Base-by-base conservation (phyloP, 2,113 vertebrate species). In the Dipodomys merriami region DNA sequence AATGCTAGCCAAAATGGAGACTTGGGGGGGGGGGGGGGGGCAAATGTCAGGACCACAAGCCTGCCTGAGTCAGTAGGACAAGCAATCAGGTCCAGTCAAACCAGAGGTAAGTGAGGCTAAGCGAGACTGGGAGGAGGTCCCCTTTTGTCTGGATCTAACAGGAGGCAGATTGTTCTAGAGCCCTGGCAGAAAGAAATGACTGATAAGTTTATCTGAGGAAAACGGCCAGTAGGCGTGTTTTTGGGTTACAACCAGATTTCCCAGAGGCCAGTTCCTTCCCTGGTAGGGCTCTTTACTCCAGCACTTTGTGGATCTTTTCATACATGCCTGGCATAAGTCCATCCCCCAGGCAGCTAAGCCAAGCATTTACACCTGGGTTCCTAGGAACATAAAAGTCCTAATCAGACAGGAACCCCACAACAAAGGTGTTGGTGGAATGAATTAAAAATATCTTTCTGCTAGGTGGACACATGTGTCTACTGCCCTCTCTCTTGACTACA, bases 101-200 rank as follows among this genome's bases (percentile, higher is more conserved):
- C 69, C 89, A 95, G 39, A 60, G 78, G 53, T 57, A 13, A 13
- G 53, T 9, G 53, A 13, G 53, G 53, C 16, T 13, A 57, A 57
- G 12, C 11, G 16, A 57, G 88, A 95, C 57, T 86, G 95, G 93
- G 85, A 81, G 49, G 67, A 25, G 62, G 22, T 23, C 91, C 78
- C 53, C 73, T 95, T 94, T 97, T 96, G 96, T 97, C 91, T 94
- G n/a, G 71, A 68, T 92, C 93, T 90, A 95, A 97, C 94, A 97
- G 91, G 96, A 90, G 95, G 74, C 85, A 91, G 82, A 91, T 95
- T 97, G 95, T 97, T 87, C 86, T 60, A 84, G 60, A 44, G 49
- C 87, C 84, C 33, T 91, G 84, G 87, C 73, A 93, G 86, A 95
- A 91, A 81, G 65, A 91, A 95, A 82, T 44, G 44, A 46, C 84